These are phyloP conservation scores for Epinephelus cyanopodus DNA, from an alignment of 2,113 vertebrate species.

Conservation along the genomic window DNA sequence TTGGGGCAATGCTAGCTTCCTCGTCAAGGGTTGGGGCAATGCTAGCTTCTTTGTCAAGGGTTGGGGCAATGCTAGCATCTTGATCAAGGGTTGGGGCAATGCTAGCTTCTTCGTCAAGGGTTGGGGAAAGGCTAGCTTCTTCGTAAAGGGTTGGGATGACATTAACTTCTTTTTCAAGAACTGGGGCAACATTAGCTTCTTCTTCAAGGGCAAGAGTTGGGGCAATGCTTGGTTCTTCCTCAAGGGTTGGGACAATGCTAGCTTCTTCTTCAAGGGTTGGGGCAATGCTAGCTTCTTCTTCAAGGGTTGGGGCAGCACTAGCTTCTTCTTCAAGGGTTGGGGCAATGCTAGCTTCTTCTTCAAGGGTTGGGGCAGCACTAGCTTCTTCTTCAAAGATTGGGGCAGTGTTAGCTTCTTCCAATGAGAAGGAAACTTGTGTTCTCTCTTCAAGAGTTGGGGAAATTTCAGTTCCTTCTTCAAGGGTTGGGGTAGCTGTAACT, in stretches of 20 bases:
- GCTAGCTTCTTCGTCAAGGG: not conserved
- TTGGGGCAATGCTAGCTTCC: not conserved
- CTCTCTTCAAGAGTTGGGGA: conserved; percentile 3
- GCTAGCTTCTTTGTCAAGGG: not conserved
- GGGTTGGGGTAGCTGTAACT: not conserved
- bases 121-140: not conserved
- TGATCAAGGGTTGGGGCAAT: no score
- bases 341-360: not conserved
- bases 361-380: no score
- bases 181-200: not conserved
- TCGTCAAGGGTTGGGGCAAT: not conserved
- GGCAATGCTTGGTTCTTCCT: not conserved
- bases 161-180: not conserved
- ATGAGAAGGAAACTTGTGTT: not conserved
- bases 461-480: conserved; percentile 16
- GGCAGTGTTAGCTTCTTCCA: not conserved
- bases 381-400: not conserved
- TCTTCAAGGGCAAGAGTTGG: not conserved
- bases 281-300: not conserved
- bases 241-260: not conserved
- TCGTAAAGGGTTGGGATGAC: not conserved
- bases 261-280: not conserved
- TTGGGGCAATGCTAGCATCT: no score
- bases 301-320: not conserved
- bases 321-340: not conserved